Percentiles rank a stretch among this genome's conserved stretches.
Conservation (phyloP, 1,140 invertebrate genomes). For the Papilio aristodemus region DNA sequence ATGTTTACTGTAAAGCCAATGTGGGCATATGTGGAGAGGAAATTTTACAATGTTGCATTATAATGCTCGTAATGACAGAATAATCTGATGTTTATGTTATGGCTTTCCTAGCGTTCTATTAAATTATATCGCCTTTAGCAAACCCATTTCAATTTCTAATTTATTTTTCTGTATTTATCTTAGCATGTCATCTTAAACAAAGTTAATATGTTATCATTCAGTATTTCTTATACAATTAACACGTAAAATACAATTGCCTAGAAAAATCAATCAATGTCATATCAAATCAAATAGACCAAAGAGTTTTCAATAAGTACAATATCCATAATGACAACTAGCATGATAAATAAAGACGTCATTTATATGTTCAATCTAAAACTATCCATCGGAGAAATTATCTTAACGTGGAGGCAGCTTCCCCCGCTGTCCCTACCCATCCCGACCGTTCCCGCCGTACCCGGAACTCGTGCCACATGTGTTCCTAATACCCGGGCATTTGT, state of each 20-base stretch:
- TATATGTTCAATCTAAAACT: slow-evolving; percentile 27
- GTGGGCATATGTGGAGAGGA: slow-evolving; percentile 34
- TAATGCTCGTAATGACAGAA: slow-evolving; percentile 21
- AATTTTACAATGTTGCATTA: slow-evolving; percentile 32
- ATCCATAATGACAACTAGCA: no score
- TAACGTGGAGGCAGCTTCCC: not conserved
- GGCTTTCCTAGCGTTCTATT: not conserved
- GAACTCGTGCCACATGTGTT: slow-evolving; percentile 70
- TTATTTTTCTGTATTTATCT: not conserved
- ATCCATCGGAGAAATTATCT: slow-evolving; percentile 25
- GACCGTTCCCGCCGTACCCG: slow-evolving; percentile 29
- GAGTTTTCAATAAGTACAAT: no score
- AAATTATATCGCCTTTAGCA: not conserved
- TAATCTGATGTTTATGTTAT: slow-evolving; percentile 28
- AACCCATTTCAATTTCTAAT: not conserved
- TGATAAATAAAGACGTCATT: not conserved
- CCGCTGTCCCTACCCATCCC: not conserved
- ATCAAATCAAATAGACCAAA: no score
- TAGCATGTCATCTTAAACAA: no score
- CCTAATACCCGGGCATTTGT: slow-evolving; percentile 75
- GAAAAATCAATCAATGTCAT: no score
- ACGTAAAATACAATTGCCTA: no score
- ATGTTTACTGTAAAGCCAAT: slow-evolving; percentile 58
- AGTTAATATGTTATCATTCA: not conserved
- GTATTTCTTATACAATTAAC: not conserved